Conservation (phyloP, 2,888 invertebrate genomes). For the Abrostola triplasia region DNA sequence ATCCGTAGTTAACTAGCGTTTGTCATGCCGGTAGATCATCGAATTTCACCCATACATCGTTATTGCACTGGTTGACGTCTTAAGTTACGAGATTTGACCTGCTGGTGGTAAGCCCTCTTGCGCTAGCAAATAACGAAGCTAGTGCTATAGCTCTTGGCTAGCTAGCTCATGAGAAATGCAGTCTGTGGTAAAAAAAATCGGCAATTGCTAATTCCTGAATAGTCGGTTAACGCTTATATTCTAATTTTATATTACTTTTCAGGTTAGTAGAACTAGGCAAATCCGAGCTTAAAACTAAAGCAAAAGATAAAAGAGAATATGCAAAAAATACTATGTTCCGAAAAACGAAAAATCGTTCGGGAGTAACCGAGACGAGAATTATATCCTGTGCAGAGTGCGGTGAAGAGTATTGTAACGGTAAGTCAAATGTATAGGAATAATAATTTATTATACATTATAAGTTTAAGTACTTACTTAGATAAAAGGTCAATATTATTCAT, state of each 20-base stretch:
- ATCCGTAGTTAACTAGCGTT: no score
- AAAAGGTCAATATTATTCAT: no score
- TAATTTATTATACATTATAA: neutral
- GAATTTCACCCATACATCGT: no score
- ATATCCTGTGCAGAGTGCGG: conserved; percentile 94
- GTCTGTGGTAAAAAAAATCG: neutral
- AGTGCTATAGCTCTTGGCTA: no score
- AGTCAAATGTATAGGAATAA: conserved; percentile 29
- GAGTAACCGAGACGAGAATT: conserved; percentile 93
- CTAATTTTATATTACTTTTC: conserved; percentile 20
- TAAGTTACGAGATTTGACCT: no score
- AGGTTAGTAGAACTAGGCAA: conserved; percentile 95
- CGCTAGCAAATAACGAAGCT: no score
- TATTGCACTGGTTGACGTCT: no score
- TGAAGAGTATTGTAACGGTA: conserved; percentile 95
- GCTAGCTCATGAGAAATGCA: no score
- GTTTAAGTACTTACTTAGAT: neutral
- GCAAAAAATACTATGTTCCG: conserved; percentile 90
- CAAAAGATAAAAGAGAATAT: conserved; percentile 91
- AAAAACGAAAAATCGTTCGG: conserved; percentile 94
- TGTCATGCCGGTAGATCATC: no score
- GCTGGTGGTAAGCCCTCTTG: no score
- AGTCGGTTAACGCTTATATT: neutral
- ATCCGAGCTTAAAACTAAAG: conserved; percentile 91
- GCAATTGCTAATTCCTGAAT: neutral